phyloP scores from a whole-genome alignment of 1,140 invertebrate genomes.

The Arion vulgaris region DNA sequence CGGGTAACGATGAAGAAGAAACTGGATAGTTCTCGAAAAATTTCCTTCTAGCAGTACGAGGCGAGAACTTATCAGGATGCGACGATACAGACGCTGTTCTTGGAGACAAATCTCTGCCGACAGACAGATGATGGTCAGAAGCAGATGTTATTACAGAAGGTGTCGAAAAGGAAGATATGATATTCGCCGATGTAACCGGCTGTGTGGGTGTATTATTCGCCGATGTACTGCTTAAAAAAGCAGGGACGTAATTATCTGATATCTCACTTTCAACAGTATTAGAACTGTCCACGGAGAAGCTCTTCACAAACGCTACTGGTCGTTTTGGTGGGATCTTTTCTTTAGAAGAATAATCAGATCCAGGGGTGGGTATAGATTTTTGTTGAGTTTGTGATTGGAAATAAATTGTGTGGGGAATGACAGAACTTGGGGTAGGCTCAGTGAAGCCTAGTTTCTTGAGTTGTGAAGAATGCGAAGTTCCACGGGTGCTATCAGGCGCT shows the following conservation, averaged over 20 bases:
- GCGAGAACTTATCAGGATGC: conserved; percentile 50
- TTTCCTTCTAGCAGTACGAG: conserved; percentile 49
- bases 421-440: conserved; percentile 48
- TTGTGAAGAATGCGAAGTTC: conserved; percentile 24
- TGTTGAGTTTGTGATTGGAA: conserved; percentile 15
- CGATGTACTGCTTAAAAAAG: conserved; percentile 2
- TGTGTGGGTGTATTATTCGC: conserved; percentile 44
- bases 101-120: background rate
- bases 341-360: background rate
- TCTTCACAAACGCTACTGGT: conserved; percentile 46
- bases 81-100: conserved; percentile 14
- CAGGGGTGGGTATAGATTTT: conserved; percentile 1
- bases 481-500: background rate
- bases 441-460: conserved; percentile 14
- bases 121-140: conserved; percentile 1
- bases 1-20: background rate
- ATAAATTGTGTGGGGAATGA: conserved; percentile 41
- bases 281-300: conserved; percentile 43
- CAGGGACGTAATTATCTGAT: background rate
- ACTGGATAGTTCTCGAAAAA: conserved; percentile 54
- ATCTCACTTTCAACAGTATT: background rate
- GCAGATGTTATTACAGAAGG: background rate
- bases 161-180: conserved; percentile 8
- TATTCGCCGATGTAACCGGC: conserved; percentile 2
- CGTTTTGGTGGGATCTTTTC: conserved; percentile 22